These are phyloP conservation scores for Dromas ardeola DNA, from an alignment of 2,113 vertebrate species.

Conservation along the genomic window DNA sequence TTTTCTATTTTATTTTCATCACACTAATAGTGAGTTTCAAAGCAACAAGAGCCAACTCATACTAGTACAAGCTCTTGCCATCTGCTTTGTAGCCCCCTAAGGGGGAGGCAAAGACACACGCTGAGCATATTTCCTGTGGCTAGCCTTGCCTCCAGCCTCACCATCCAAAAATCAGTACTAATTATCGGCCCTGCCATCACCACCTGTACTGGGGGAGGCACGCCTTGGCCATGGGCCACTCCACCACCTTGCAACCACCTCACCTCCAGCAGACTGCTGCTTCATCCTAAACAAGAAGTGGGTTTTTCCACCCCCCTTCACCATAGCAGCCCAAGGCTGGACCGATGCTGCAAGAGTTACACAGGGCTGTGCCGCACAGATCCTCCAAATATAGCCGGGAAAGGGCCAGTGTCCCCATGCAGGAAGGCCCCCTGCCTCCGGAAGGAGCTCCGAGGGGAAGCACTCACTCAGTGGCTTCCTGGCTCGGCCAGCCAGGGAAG, in stretches of 20 bases:
- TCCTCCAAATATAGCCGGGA: not conserved
- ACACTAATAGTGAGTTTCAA: rapidly evolving
- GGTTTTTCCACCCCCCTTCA: rapidly evolving
- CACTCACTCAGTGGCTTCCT: not conserved
- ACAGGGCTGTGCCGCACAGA: not conserved
- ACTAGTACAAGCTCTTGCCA: not conserved
- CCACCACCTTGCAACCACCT: not conserved
- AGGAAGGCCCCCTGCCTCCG: not conserved
- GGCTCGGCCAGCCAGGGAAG: not conserved
- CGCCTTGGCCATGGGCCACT: rapidly evolving
- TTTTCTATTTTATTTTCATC: too few relatives aligned
- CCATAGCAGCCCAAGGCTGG: not conserved
- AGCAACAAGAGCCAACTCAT: not conserved
- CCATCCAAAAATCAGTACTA: not conserved
- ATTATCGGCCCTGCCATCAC: not conserved
- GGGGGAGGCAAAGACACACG: not conserved
- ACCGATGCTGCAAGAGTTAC: not conserved
- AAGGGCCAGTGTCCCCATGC: not conserved
- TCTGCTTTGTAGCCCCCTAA: not conserved
- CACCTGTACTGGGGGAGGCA: not conserved
- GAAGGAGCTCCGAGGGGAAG: not conserved
- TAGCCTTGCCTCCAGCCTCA: not conserved
- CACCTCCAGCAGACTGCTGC: not conserved
- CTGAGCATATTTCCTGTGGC: not conserved
- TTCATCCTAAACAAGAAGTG: not conserved